Evolutionary conservation across 2,113 vertebrate species (phyloP).

Genomic region (Marmota flaviventris): DNA sequence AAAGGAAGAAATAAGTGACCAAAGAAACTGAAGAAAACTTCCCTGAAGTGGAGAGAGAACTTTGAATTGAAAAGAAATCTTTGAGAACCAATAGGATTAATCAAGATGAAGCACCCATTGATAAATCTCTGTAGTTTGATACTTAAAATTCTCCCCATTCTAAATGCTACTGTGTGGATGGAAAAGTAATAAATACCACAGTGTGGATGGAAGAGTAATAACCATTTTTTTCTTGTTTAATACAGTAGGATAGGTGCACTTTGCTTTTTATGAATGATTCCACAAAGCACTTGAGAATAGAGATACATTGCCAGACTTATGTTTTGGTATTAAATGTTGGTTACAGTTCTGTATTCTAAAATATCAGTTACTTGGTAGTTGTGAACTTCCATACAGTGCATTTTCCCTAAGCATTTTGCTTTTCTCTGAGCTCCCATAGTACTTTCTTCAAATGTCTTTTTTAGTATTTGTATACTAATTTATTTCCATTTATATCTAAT

Average conservation of each 20-base stretch:
- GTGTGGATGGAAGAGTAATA: not conserved
- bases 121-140: not conserved
- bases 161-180: not conserved
- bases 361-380: not conserved
- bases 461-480: not conserved
- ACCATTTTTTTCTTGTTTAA: not conserved
- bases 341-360: not conserved
- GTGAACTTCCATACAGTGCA: not conserved
- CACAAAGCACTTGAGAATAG: not conserved
- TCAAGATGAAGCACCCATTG: not conserved
- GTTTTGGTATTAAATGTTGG: not conserved
- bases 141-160: not conserved
- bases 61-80: not conserved
- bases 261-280: not conserved
- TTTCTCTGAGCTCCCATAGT: not conserved
- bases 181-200: not conserved
- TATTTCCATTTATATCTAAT: not conserved
- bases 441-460: not conserved
- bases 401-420: not conserved
- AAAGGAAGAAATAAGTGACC: not conserved
- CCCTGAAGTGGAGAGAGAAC: not conserved
- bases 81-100: not conserved
- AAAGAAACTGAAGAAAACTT: not conserved
- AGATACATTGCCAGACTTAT: not conserved
- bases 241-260: not conserved